Percentiles rank a stretch among this genome's conserved stretches.
phyloP scores from a whole-genome alignment of 2,113 vertebrate species.

The Scatophagus argus region DNA sequence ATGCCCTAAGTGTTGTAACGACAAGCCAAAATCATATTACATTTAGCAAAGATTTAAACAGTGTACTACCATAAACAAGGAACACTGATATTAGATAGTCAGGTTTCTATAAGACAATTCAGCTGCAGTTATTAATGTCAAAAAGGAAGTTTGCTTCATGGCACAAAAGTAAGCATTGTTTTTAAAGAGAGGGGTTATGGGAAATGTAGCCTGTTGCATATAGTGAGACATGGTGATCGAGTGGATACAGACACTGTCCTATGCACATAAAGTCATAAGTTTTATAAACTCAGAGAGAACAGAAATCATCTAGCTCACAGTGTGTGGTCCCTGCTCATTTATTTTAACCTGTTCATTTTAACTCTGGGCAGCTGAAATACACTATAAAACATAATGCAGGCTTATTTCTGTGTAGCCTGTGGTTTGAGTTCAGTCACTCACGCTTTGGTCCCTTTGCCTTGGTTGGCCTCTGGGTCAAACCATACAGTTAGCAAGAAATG shows the following conservation, averaged over 20 bases:
- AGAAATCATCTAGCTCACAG: not conserved
- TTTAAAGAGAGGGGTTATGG: not conserved
- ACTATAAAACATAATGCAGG: not conserved
- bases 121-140: not conserved
- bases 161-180: not conserved
- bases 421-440: constrained; percentile 9
- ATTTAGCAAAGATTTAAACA: not conserved
- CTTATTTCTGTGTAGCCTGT: not conserved
- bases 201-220: not conserved
- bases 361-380: not conserved
- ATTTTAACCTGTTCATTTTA: not conserved
- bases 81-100: not conserved
- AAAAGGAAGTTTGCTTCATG: not conserved
- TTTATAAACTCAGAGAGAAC: not conserved
- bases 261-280: not conserved
- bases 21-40: not conserved
- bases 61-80: not conserved
- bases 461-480: constrained; percentile 27
- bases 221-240: not conserved
- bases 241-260: not conserved
- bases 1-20: not conserved
- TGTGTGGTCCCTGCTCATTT: not conserved
- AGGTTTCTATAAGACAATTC: not conserved
- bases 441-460: not conserved
- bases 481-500: constrained; percentile 44